Conservation (phyloP, 2,888 invertebrate species). For the Drosophila limbata region DNA sequence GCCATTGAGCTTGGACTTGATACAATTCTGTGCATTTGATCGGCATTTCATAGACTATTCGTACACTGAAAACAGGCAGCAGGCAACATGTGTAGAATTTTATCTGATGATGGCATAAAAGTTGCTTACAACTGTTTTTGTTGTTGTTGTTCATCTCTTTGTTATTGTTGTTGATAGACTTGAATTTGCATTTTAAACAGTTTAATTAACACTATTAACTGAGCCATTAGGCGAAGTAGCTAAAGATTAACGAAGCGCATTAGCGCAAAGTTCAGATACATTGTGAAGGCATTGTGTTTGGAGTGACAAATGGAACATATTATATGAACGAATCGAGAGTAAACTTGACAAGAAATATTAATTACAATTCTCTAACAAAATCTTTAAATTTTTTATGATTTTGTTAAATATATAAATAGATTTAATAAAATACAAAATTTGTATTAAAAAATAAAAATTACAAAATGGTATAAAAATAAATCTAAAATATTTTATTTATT, state of each 20-base stretch:
- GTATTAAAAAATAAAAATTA: too few species aligned
- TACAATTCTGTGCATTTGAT: conserved; percentile 55
- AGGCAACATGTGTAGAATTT: conserved; percentile 12
- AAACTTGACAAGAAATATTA: too few species aligned
- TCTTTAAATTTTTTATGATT: too few species aligned
- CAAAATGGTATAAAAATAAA: too few species aligned
- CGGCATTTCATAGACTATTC: conserved; percentile 31
- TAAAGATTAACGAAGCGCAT: conserved; percentile 52
- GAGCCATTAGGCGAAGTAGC: conserved; percentile 32
- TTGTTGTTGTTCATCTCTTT: conserved; percentile 8
- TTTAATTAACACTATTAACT: conserved; percentile 51
- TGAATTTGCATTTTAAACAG: conserved; percentile 27
- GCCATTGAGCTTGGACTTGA: conserved; percentile 53
- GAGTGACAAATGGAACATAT: background rate
- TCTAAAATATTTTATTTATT: too few species aligned
- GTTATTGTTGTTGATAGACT: background rate
- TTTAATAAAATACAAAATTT: too few species aligned
- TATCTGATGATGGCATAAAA: conserved; percentile 22
- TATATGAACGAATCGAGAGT: too few species aligned
- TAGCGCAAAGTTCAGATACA: conserved; percentile 1
- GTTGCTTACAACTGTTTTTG: conserved; percentile 1
- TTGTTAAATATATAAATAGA: too few species aligned
- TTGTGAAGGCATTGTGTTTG: background rate
- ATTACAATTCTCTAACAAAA: too few species aligned
- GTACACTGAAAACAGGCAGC: conserved; percentile 14